Percentiles rank a stretch among this genome's conserved stretches.
These are phyloP conservation scores for Caradrina kadenii DNA, from an alignment of 2,888 invertebrate species.

Conservation along the genomic window DNA sequence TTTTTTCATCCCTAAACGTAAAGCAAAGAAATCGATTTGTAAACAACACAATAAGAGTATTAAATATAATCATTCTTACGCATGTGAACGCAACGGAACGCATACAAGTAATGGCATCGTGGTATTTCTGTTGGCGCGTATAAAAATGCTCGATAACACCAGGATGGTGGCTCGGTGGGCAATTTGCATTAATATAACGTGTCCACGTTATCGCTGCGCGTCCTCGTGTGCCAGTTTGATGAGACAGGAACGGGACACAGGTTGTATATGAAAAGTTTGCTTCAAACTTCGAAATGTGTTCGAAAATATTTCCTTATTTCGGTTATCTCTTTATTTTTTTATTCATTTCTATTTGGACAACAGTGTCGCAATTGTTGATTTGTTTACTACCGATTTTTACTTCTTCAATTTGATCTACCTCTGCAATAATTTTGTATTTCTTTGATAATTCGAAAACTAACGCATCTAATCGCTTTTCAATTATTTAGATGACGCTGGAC, in stretches of 20 bases:
- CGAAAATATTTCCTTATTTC: background rate
- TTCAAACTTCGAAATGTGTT: conserved; percentile 17
- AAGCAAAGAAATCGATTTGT: conserved; percentile 64
- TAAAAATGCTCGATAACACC: conserved; percentile 78
- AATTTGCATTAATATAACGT: conserved; percentile 82
- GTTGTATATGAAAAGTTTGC: conserved; percentile 45
- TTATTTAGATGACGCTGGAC: no score
- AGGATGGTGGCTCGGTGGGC: conserved; percentile 64
- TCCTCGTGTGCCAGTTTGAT: conserved; percentile 54
- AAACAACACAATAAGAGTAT: conserved; percentile 66
- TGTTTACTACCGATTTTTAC: background rate
- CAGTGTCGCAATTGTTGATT: no score
- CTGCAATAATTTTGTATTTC: no score
- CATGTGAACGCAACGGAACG: conserved; percentile 58
- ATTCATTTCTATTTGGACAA: no score
- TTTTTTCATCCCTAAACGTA: conserved; percentile 59
- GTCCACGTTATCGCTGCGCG: conserved; percentile 69
- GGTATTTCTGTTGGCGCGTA: conserved; percentile 72
- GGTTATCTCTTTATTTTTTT: no score
- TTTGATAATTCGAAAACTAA: no score
- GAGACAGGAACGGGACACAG: conserved; percentile 46
- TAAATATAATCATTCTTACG: conserved; percentile 63
- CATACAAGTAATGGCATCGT: conserved; percentile 69
- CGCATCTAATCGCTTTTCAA: no score
- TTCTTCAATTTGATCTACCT: background rate